Percentiles rank a stretch among this genome's conserved stretches.
These are phyloP conservation scores for Apeira syringaria DNA, from an alignment of 2,888 invertebrate species.

Conservation along the genomic window DNA sequence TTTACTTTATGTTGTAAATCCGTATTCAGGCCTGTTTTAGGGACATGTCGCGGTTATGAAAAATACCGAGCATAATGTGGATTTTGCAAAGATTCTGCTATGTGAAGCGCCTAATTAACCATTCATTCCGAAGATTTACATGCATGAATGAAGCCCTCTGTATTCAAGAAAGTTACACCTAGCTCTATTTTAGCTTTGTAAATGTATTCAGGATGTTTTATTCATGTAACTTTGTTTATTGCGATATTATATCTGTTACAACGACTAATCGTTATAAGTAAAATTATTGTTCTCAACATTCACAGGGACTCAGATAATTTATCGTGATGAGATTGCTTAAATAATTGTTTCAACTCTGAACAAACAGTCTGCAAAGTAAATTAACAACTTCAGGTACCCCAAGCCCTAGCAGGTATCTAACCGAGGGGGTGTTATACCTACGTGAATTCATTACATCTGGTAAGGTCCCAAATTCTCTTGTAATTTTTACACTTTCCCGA, in stretches of 20 bases:
- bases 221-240: constrained; percentile 19
- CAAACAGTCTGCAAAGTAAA: constrained; percentile 11
- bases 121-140: constrained; percentile 16
- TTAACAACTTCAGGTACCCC: constrained; percentile 11
- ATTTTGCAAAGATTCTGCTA: constrained; percentile 42
- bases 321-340: constrained; percentile 17
- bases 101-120: constrained; percentile 20
- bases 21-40: constrained; percentile 52
- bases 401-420: constrained; percentile 1
- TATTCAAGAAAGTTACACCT: constrained; percentile 14
- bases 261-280: constrained; percentile 19
- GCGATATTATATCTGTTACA: constrained; percentile 15
- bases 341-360: constrained; percentile 18
- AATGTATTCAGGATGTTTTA: constrained; percentile 22
- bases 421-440: too few relatives aligned
- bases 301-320: constrained; percentile 8
- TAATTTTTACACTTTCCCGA: too few relatives aligned
- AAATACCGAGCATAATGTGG: constrained; percentile 56
- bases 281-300: constrained; percentile 15
- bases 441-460: too few relatives aligned
- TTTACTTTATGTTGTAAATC: constrained; percentile 66
- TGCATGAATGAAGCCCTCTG: constrained; percentile 7
- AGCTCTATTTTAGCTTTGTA: constrained; percentile 12
- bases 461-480: too few relatives aligned
- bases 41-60: constrained; percentile 63